These are phyloP conservation scores for Murina feae DNA, from an alignment of 2,113 vertebrate species.

Conservation along the genomic window DNA sequence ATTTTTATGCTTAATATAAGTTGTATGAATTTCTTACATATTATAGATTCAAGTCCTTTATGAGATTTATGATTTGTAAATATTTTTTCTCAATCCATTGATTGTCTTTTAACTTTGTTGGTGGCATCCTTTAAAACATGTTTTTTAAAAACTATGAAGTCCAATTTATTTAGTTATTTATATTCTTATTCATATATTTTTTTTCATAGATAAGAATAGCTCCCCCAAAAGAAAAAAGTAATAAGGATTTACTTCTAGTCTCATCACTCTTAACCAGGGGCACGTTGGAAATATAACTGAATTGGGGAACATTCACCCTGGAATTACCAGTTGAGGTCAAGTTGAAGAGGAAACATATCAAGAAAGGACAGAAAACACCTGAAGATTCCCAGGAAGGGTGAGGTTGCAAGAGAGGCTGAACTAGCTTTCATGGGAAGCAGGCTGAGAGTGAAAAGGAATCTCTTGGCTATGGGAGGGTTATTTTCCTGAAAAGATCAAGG, in stretches of 20 bases:
- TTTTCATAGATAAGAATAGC: not conserved
- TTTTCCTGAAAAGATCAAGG: too few species aligned
- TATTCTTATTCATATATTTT: not conserved
- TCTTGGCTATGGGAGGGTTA: too few species aligned
- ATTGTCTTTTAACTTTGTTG: not conserved
- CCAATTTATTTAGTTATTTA: not conserved
- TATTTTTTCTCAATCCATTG: not conserved
- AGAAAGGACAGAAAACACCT: too few species aligned
- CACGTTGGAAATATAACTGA: too few species aligned
- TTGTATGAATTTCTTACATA: not conserved
- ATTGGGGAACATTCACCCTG: too few species aligned
- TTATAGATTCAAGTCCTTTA: not conserved
- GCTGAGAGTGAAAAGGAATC: too few species aligned
- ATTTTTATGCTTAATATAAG: not conserved
- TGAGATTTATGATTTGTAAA: not conserved
- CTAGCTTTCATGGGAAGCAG: too few species aligned
- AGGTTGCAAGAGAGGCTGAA: too few species aligned
- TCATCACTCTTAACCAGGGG: too few species aligned
- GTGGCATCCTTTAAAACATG: not conserved
- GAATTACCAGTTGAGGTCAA: too few species aligned
- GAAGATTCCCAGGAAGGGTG: too few species aligned
- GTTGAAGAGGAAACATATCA: too few species aligned
- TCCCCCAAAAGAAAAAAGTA: not conserved
- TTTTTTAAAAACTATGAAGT: not conserved
- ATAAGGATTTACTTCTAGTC: not conserved